Evolutionary conservation across 2,113 vertebrate genomes (phyloP), one percentile per base, ranked within the genome.

Genomic region (Xenopus borealis): DNA sequence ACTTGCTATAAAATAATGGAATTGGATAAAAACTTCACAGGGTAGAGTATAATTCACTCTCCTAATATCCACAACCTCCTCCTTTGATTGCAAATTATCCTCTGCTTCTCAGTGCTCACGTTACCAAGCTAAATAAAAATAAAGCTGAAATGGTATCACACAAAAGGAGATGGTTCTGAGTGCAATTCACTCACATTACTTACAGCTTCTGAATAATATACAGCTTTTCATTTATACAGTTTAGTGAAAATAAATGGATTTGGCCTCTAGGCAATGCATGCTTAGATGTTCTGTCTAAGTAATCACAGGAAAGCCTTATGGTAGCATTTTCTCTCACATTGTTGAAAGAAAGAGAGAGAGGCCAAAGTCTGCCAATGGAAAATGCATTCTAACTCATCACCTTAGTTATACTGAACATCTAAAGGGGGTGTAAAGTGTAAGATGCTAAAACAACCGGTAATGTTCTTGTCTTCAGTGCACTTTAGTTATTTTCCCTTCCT

Each of bases 171-270:
- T n/a, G 53, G 53, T n/a, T 55, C 17, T 55, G 53, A n/a, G 53
- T n/a, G 17, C 53, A 55, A 55, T 55, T 55, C 17, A 55, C 53
- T 55, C 53, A 55, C 53, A 55, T 55, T 55, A 55, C 53, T 55
- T 55, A 55, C 53, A 55, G 53, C 53, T 16, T n/a, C 53, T 55
- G 53, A 55, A 55, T 55, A 55, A 55, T 55, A 55, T 55, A 55
- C 53, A 55, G 53, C 53, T 16, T 55, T 55, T 55, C 53, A 55
- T 55, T 55, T 55, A 55, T 55, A n/a, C 17, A n/a, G 53, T 55
- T 55, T 55, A 55, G 53, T 55, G 53, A n/a, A 55, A 55, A 55
- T 55, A 55, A 55, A 55, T 55, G 53, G 53, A 55, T 55, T 55
- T 55, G 53, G 53, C 53, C 53, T 55, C 14, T 55, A 55, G 53